Base-by-base conservation (phyloP, 2,113 vertebrate species). In the Notiomystis cincta region DNA sequence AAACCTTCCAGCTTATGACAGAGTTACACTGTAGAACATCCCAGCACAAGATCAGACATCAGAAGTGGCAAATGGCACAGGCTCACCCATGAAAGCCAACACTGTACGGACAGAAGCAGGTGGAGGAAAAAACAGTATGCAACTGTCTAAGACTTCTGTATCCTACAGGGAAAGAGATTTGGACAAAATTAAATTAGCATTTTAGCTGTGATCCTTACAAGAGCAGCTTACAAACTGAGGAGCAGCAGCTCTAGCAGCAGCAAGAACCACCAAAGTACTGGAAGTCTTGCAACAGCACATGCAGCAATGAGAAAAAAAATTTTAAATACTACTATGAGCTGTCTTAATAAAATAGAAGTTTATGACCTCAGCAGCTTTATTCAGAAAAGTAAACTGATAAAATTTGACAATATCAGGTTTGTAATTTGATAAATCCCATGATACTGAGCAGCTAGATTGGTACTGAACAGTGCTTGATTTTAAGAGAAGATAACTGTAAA, bases 281-380 rank as follows among this genome's bases (percentile, higher is more conserved):
- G 11, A 92, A 86, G 81, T 95, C 93, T 91, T 92, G 73, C 60
- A 95, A 62, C 64, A 94, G 93, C 88, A 93, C 50, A 69, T 37
- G 28, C 80, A 90, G 82, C 82, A 73, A 53, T n/a, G 67, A 78
- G 71, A 79, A 88, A 93, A 85, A 61, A 24, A 44, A 58, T 77
- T 77, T 77, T 25, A 95, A 93, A 57, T 84, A 61, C 35, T 88
- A 56, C 50, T 62, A 62, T 16, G 19, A 90, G 69, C n/a, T 92
- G 45, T 38, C 93, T 86, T 67, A 91, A 93, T 90, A 91, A 93
- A 96, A 89, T 35, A 2, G 6, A 93, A 77, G 40, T 87, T 83
- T 38, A 31, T 64, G 3, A 73, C 33, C 18, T 50, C 31, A 42
- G 85, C 53, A 83, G 60, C 58, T 78, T 94, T 47, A 58, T 77